Evolutionary conservation across 2,888 invertebrate species (phyloP).

Genomic region (Mythimna ferrago): DNA sequence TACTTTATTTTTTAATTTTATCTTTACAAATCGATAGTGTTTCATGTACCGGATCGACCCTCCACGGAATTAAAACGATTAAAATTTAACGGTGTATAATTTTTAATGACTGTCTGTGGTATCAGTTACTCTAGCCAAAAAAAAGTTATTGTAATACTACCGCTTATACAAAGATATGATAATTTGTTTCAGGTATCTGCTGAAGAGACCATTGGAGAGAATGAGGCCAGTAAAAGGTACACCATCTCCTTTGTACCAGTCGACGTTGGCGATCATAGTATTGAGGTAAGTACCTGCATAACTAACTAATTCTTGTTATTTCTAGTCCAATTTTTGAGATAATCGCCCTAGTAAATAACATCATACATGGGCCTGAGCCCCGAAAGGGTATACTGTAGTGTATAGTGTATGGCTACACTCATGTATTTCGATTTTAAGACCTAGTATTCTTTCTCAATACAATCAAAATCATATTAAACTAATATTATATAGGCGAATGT

Average conservation of each 20-base stretch:
- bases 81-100: too few relatives aligned
- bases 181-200: constrained; percentile 80
- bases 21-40: too few relatives aligned
- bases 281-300: constrained; percentile 92
- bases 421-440: neutral
- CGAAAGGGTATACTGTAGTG: too few relatives aligned
- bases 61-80: too few relatives aligned
- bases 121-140: too few relatives aligned
- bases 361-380: neutral
- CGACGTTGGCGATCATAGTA: constrained; percentile 98
- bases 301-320: neutral
- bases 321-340: neutral
- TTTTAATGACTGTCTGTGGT: too few relatives aligned
- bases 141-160: too few relatives aligned
- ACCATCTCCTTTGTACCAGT: constrained; percentile 95
- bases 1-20: too few relatives aligned
- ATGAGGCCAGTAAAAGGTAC: constrained; percentile 89
- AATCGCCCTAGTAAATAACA: neutral
- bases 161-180: neutral
- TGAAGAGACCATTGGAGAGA: constrained; percentile 87
- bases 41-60: too few relatives aligned
- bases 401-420: neutral
- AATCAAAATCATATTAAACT: neutral
- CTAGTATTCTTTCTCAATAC: neutral
- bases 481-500: too few relatives aligned